A percentile compares a stretch with the other conserved stretches of the same genome.
These are phyloP conservation scores for Bruchidius siliquastri DNA, from an alignment of 2,888 invertebrate species.

Conservation along the genomic window DNA sequence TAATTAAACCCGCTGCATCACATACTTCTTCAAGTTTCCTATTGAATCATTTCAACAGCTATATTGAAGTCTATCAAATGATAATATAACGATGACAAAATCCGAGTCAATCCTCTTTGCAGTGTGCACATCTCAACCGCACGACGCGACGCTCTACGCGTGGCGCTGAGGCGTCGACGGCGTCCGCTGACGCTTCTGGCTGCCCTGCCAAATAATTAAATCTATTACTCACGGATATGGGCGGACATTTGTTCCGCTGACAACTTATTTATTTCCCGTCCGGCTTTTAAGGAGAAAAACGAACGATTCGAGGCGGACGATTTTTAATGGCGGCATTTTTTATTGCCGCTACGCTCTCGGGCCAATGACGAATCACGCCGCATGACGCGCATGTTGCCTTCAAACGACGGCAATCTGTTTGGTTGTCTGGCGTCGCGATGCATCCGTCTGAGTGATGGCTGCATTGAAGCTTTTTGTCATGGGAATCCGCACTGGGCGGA, in stretches of 20 bases:
- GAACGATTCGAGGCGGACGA: not conserved
- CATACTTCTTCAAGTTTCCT: too few relatives aligned
- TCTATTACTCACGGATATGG: constrained; percentile 23
- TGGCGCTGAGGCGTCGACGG: not conserved
- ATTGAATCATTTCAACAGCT: too few relatives aligned
- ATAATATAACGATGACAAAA: too few relatives aligned
- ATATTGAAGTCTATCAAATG: too few relatives aligned
- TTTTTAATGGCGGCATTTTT: not conserved
- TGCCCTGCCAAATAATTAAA: constrained; percentile 30
- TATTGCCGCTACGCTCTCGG: not conserved
- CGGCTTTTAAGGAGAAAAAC: not conserved
- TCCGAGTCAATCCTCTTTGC: not conserved
- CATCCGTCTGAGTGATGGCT: not conserved
- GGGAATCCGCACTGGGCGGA: too few relatives aligned
- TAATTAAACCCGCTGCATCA: too few relatives aligned
- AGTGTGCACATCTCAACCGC: not conserved
- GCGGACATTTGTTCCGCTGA: not conserved
- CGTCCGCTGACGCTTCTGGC: constrained; percentile 4
- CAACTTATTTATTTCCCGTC: constrained; percentile 1
- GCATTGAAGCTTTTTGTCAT: not conserved
- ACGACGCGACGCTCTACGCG: not conserved
- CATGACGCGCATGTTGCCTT: not conserved
- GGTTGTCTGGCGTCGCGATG: not conserved
- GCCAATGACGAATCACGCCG: not conserved
- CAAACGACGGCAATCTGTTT: not conserved